A percentile compares a stretch with the other conserved stretches of the same genome.
Evolutionary conservation across 2,113 vertebrate species (phyloP).

Genomic region (Seriola dumerili): DNA sequence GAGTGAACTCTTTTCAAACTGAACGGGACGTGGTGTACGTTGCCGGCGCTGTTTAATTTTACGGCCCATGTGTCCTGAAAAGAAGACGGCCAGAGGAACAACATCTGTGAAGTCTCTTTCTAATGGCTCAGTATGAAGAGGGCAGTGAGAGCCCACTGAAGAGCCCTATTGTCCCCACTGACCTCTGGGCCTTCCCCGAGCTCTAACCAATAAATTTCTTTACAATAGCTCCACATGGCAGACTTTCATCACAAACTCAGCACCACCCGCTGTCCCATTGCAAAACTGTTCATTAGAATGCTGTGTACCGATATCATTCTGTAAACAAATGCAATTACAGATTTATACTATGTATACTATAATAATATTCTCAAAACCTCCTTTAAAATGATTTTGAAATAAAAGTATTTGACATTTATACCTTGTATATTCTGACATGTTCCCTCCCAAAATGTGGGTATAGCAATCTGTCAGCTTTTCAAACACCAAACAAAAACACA

Average conservation of each 20-base stretch:
- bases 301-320: neutral
- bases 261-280: neutral
- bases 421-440: neutral
- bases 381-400: neutral
- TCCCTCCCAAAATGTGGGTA: neutral
- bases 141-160: slow-evolving; percentile 46
- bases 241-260: slow-evolving; percentile 14
- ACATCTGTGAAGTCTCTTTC: slow-evolving; percentile 58
- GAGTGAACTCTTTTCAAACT: slow-evolving; percentile 10
- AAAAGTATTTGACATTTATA: neutral
- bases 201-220: slow-evolving; percentile 47
- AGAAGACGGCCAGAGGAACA: slow-evolving; percentile 40
- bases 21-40: neutral
- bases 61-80: slow-evolving; percentile 24
- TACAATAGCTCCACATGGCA: slow-evolving; percentile 40
- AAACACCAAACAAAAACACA: neutral
- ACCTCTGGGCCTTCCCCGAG: slow-evolving; percentile 35
- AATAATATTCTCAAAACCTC: neutral
- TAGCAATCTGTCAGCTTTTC: neutral
- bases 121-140: slow-evolving; percentile 48
- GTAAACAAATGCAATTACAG: neutral
- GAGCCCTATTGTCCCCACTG: slow-evolving; percentile 59
- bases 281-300: neutral
- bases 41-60: slow-evolving; percentile 50
- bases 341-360: neutral